These are phyloP conservation scores for Himantopus leucocephalus DNA, from an alignment of 2,113 vertebrate genomes.

Conservation along the genomic window DNA sequence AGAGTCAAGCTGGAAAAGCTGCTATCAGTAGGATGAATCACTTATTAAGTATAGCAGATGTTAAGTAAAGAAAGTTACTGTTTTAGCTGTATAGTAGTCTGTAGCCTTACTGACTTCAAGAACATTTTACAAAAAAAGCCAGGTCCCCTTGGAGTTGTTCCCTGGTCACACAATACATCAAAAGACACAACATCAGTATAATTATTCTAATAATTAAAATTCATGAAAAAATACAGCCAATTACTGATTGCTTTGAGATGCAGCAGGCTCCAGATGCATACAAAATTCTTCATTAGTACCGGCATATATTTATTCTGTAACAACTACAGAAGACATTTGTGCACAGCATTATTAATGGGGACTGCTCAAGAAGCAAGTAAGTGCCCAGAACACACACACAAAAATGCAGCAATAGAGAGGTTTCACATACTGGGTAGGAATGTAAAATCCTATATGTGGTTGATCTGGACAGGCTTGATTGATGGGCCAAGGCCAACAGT, in stretches of 20 bases:
- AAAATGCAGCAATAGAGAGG: background rate
- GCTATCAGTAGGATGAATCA: background rate
- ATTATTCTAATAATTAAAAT: constrained; percentile 2
- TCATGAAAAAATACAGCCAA: background rate
- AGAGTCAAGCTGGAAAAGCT: background rate
- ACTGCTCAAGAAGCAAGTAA: background rate
- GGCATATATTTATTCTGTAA: background rate
- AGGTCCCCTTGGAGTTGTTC: background rate
- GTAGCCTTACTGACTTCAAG: background rate
- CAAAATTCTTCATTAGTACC: background rate
- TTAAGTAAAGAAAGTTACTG: background rate
- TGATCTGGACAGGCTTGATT: background rate
- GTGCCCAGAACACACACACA: background rate
- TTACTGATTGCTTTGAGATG: background rate
- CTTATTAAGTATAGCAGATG: background rate
- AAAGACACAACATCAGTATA: background rate
- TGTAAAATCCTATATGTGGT: background rate
- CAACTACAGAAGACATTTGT: background rate
- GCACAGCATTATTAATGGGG: background rate
- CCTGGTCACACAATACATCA: background rate
- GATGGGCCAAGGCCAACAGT: fast-evolving
- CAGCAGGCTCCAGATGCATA: background rate
- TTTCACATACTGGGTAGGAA: background rate
- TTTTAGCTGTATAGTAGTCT: background rate
- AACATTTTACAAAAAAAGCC: background rate